These are phyloP conservation scores for Ostrea denselamellosa DNA, from an alignment of 1,140 invertebrate species.

Conservation along the genomic window DNA sequence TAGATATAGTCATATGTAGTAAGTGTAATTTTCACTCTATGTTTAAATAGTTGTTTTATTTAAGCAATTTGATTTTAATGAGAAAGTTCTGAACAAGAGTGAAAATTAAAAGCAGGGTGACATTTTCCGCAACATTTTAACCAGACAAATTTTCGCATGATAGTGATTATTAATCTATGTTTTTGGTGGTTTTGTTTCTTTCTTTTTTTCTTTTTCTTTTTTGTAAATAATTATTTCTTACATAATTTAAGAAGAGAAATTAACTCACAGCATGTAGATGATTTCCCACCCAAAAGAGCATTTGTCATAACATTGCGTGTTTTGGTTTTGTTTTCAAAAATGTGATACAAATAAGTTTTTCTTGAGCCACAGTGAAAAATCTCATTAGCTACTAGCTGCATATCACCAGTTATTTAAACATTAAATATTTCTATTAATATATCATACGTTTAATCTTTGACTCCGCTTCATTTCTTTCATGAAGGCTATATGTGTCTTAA, in stretches of 20 bases:
- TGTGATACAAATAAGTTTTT: background rate
- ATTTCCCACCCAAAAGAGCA: background rate
- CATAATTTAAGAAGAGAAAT: background rate
- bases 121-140: too few species aligned
- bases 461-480: background rate
- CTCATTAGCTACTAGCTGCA: slow-evolving; percentile 6
- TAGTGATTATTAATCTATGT: too few species aligned
- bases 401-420: background rate
- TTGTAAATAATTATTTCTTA: background rate
- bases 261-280: background rate
- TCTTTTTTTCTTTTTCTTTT: too few species aligned
- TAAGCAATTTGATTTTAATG: too few species aligned
- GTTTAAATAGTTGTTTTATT: too few species aligned
- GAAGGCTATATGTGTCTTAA: background rate
- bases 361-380: background rate
- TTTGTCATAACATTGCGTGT: background rate
- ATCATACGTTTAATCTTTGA: background rate
- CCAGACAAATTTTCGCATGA: too few species aligned
- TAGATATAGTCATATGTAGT: too few species aligned
- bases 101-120: too few species aligned
- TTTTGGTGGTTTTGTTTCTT: too few species aligned
- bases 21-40: too few species aligned
- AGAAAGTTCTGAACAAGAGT: too few species aligned
- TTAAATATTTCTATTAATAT: slow-evolving; percentile 38
- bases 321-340: slow-evolving; percentile 4